Conservation (phyloP, 92 coral and sea anemone genomes). For the Palythoa grandis region DNA sequence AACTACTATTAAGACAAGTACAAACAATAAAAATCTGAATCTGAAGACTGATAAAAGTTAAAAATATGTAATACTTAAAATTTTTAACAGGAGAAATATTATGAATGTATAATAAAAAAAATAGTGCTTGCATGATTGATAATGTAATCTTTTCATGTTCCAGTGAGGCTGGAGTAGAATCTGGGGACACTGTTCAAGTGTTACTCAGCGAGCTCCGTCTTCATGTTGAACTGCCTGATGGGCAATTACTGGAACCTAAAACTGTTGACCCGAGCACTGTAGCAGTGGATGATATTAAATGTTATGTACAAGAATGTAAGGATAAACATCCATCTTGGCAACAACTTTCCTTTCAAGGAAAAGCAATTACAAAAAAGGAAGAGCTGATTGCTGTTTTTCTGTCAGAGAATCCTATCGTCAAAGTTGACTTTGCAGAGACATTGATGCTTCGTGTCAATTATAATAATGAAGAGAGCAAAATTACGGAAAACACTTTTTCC, state of each 20-base stretch:
- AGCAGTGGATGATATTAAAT: neutral
- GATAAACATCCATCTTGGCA: neutral
- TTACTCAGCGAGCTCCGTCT: neutral
- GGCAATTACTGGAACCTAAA: neutral
- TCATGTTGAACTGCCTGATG: neutral
- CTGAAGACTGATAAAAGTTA: no score
- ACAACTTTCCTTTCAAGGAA: constrained; percentile 17
- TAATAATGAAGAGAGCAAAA: neutral
- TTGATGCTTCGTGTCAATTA: neutral
- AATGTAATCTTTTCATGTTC: neutral
- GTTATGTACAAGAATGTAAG: neutral
- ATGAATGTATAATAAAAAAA: no score
- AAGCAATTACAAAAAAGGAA: neutral
- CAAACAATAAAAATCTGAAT: no score
- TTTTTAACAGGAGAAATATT: no score
- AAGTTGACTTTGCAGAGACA: neutral
- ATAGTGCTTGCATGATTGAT: no score
- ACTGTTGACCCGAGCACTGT: neutral
- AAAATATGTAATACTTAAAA: no score
- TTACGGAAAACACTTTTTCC: neutral
- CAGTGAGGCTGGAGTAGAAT: neutral
- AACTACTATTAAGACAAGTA: no score
- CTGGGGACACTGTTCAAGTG: neutral
- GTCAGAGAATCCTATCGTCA: neutral
- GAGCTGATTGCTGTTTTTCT: neutral